phyloP scores from a whole-genome alignment of 2,797 vertebrate species.

The Propithecus perrieri region DNA sequence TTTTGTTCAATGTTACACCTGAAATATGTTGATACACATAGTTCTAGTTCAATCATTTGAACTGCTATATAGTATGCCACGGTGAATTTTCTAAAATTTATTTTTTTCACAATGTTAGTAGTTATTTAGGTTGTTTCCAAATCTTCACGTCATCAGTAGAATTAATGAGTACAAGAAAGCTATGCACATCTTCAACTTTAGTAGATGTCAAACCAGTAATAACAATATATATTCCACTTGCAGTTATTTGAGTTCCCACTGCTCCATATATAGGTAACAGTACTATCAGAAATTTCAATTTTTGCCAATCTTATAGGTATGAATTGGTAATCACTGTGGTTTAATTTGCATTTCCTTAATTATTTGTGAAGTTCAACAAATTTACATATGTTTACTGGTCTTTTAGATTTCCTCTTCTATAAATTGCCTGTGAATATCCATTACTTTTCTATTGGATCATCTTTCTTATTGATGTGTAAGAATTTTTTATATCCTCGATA shows the following conservation, averaged over 20 bases:
- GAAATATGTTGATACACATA: neutral
- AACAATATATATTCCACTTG: neutral
- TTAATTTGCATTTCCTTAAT: constrained; percentile 20
- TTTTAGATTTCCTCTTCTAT: neutral
- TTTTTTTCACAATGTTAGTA: neutral
- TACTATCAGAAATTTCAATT: neutral
- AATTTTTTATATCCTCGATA: neutral
- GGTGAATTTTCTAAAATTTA: neutral
- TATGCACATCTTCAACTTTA: neutral
- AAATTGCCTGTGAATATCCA: neutral
- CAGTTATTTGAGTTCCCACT: neutral
- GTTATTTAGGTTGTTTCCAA: neutral
- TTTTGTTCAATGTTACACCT: neutral
- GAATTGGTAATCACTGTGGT: neutral
- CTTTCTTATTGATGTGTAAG: neutral
- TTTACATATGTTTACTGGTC: neutral
- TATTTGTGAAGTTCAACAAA: neutral
- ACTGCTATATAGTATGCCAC: neutral
- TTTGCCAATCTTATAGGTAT: neutral
- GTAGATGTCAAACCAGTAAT: neutral
- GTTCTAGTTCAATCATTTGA: neutral
- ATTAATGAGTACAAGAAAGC: neutral
- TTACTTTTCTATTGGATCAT: neutral
- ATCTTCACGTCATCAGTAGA: neutral
- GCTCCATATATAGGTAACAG: neutral